Evolutionary conservation across 2,113 vertebrate genomes (phyloP), one percentile per base, ranked within the genome.

Genomic region (Tylochromis polylepis): DNA sequence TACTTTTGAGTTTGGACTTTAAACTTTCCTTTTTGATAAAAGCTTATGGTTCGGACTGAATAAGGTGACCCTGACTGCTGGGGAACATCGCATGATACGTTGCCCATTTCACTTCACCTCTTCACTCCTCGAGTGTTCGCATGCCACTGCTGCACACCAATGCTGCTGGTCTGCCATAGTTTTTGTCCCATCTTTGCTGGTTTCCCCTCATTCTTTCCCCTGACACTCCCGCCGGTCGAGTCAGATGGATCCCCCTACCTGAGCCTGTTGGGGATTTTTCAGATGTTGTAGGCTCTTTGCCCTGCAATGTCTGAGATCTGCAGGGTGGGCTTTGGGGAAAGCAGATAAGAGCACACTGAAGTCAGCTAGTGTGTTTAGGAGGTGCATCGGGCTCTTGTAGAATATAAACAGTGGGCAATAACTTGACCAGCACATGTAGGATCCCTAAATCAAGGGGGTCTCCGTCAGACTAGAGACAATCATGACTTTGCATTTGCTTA

Each of bases 1-100:
- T 2, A 0, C 56, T 58, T 58, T 58, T 5, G 29, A 29, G 57
- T 58, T 58, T 0, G 0, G 57, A 8, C 57, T 58, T 58, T 24
- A 29, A 58, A 58, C 24, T 58, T 29, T 16, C 14, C 57, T 58
- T 58, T 58, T 9, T 9, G 24, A 58, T 29, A 5, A 29, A 58
- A 58, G 24, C 24, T 58, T 0, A 58, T 58, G 57, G 57, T 58
- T 58, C 1, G 7, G 24, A 2, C 57, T 29, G 57, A 58, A 58
- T 58, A 29, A 14, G 1, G 56, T 4, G 6, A 58, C 22, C 55
- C 55, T 14, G 22, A 2, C 29, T 1, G 4, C 24, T 15, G 0
- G 0, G 14, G 57, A 29, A 29, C 24, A 29, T 58, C 57, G 12
- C 56, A 29, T 27, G 7, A 58, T 27, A 58, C 12, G 4, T 0